Base-by-base conservation (phyloP, 2,113 vertebrate genomes). In the Sphyrna mokarran region DNA sequence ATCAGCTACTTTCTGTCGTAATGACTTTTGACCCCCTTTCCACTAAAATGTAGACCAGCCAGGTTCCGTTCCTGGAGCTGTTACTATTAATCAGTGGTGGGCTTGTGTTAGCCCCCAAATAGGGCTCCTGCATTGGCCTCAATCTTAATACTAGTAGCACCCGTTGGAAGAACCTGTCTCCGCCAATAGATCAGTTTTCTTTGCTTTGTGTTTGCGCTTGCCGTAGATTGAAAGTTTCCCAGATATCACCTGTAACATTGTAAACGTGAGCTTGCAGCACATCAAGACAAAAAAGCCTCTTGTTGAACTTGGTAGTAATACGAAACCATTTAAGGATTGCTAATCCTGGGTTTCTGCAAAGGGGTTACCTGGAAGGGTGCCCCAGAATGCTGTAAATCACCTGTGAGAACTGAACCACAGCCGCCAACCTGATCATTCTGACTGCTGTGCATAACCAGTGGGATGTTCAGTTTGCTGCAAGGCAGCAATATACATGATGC, bases 361-460 rank as follows among this genome's bases (percentile, higher is more conserved):
- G 48, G 26, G 48, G 94, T 96, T 97, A 99, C 99, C 98, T 98
- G 98, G 97, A 99, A 99, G 0, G 97, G 96, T 48, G 96, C 97
- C 96, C 99, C 99, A 0, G 98, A 98, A 95, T 97, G 97, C 23
- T 98, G 97, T 95, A 99, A 97, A 66, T 98, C 96, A 68, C 98
- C 98, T 86, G 98, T 98, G 0, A 98, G 98, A 95, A 99, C 98
- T 0, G 99, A 99, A 33, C 99, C 98, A 43, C 99, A 99, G 66
- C 99, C 99, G 96, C 99, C 99, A 69, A 99, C 99, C 5, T 99
- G 97, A 96, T 99, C 98, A 86, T 99, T 99, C 96, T 97, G 97
- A 97, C 99, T 99, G 96, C 99, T 99, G 66, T 98, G 99, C 3
- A 98, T 97, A 0, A 99, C 99, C 95, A 98, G 96, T 0, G 98